phyloP scores from a whole-genome alignment of 2,797 vertebrate genomes.

The Rhinichthys osculus region DNA sequence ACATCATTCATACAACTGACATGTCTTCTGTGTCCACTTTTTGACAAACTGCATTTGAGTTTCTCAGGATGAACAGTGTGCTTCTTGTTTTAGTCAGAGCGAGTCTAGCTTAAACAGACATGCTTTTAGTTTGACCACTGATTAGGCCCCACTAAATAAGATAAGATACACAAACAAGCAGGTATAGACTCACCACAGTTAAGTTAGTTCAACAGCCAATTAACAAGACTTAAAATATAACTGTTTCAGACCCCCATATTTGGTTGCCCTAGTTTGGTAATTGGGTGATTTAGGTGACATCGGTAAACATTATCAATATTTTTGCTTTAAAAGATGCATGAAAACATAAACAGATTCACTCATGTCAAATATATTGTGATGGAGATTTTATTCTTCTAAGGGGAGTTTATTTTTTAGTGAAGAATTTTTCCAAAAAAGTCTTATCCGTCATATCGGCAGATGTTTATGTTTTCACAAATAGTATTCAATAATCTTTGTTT shows the following conservation, averaged over 20 bases:
- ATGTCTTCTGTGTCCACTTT: constrained; percentile 32
- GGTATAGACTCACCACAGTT: neutral
- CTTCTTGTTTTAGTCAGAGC: constrained; percentile 14
- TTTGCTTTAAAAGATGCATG: neutral
- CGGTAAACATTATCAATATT: neutral
- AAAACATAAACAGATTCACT: neutral
- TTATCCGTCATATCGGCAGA: neutral
- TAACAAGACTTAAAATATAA: neutral
- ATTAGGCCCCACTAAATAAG: constrained; percentile 58
- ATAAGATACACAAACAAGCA: constrained; percentile 41
- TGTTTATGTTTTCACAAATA: neutral
- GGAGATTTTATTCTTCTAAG: neutral
- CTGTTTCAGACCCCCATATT: neutral
- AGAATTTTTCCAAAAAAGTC: neutral
- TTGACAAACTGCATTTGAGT: constrained; percentile 36
- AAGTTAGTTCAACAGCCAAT: constrained; percentile 10
- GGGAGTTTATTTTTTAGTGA: neutral
- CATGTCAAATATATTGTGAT: neutral
- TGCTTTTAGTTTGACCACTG: constrained; percentile 57
- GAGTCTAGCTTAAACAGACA: constrained; percentile 22
- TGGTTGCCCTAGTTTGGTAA: neutral
- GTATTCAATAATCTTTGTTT: neutral
- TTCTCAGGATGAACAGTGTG: constrained; percentile 33
- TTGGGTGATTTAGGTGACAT: constrained; percentile 11
- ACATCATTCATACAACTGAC: neutral